Base-by-base conservation (phyloP, 2,113 vertebrate genomes). In the Leucopsar rothschildi region DNA sequence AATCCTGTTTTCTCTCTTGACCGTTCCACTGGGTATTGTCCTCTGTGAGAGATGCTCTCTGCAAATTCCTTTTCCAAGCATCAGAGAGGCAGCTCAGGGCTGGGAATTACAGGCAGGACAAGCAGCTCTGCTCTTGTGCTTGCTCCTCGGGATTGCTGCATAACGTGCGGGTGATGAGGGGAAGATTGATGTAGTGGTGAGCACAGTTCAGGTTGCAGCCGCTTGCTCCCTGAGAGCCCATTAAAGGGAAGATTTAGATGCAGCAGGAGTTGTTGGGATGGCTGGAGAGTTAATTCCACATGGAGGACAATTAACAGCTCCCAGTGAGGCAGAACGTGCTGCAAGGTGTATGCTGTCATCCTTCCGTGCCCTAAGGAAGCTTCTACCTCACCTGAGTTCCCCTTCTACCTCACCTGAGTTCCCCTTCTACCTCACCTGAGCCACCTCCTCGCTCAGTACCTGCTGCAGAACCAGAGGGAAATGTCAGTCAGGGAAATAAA, bases 271-370 rank as follows among this genome's bases (percentile, higher is more conserved):
- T 64, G 75, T 50, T 91, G 77, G 56, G 63, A 55, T 82, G 76
- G 92, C 70, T 85, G 60, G 60, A 75, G 70, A 90, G 71, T 73
- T 93, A 90, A 94, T 61, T 93, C 88, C 84, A 95, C 6, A 0
- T 47, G 79, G 92, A 91, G 79, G 76, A 71, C 92, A 95, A 96
- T 96, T 97, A 97, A 55, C 94, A 86, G 75, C 49, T 94, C 71
- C 80, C 18, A 35, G 75, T 11, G 90, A 95, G 89, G 82, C 64
- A 47, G 82, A 77, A 59, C 55, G 8, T 72, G 57, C 50, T 80
- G 53, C 6, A 2, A 0, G 0, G 39, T 66, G 50, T 77, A 17
- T 0, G 4, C 47, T 71, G 52, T 7, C 37, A 8, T 5, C 66
- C 63, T 59, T 77, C 45, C 44, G 19, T 86, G 28, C 42, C 39